These are phyloP conservation scores for Nestor notabilis DNA, from an alignment of 2,113 vertebrate genomes.

Conservation along the genomic window DNA sequence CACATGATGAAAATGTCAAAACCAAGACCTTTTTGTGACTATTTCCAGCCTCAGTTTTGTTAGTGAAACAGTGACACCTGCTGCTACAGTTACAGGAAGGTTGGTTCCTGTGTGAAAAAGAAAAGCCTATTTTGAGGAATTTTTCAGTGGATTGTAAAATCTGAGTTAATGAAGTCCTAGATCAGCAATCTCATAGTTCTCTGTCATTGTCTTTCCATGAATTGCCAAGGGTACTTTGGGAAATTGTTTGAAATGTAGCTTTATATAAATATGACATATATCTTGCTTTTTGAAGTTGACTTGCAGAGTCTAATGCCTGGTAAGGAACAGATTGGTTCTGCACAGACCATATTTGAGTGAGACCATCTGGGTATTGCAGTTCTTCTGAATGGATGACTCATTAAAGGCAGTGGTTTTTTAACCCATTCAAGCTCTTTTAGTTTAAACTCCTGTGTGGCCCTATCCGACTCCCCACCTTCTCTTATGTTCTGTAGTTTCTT, in stretches of 20 bases:
- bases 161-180: neutral
- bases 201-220: neutral
- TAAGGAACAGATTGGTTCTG: neutral
- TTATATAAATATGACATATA: neutral
- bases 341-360: neutral
- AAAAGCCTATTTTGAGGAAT: neutral
- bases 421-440: neutral
- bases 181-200: neutral
- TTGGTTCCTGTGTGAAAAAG: neutral
- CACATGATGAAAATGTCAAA: neutral
- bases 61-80: conserved; percentile 57
- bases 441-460: neutral
- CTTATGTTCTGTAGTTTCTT: rapidly evolving
- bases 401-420: neutral
- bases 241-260: neutral
- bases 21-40: neutral
- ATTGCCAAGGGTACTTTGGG: neutral
- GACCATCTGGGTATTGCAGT: neutral
- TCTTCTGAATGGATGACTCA: neutral
- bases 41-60: neutral
- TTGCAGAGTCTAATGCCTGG: neutral
- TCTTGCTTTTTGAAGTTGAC: neutral
- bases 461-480: neutral
- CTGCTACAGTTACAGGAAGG: neutral
- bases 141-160: neutral